Evolutionary conservation across 1,140 invertebrate genomes (phyloP).

Genomic region (Lepidurus arcticus): DNA sequence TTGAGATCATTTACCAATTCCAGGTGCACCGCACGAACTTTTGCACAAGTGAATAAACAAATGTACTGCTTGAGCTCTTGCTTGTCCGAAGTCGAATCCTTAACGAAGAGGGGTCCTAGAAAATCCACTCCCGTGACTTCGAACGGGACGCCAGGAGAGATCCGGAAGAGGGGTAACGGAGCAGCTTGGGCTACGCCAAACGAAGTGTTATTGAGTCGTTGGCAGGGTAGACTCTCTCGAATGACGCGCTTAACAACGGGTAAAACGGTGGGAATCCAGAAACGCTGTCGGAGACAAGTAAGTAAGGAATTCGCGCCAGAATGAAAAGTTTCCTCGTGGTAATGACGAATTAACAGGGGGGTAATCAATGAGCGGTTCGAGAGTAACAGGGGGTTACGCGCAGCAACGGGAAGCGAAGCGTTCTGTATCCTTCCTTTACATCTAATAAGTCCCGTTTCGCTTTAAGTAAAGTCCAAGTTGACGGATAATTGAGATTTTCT

Average conservation of each 20-base stretch:
- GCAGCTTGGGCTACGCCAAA: constrained; percentile 11
- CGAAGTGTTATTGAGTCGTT: not conserved
- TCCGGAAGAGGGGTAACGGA: not conserved
- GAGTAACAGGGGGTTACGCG: not conserved
- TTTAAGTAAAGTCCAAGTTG: not conserved
- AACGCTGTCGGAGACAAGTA: not conserved
- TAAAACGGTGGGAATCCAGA: not conserved
- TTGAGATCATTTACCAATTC: constrained; percentile 15
- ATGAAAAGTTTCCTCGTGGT: not conserved
- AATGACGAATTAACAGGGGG: not conserved
- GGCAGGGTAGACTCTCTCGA: not conserved
- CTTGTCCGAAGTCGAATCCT: not conserved
- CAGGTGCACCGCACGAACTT: not conserved
- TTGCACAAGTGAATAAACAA: constrained; percentile 24
- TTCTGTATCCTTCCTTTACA: not conserved
- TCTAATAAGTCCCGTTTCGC: not conserved
- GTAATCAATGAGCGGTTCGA: not conserved
- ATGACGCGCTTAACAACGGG: not conserved
- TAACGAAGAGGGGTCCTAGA: constrained; percentile 28
- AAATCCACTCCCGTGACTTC: constrained; percentile 30
- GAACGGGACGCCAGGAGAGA: not conserved
- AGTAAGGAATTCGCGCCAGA: not conserved
- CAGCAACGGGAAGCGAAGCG: not conserved
- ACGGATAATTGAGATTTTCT: not conserved
- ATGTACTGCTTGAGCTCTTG: not conserved